Base-by-base conservation (phyloP, 2,113 vertebrate species). In the Peucedramus taeniatus region DNA sequence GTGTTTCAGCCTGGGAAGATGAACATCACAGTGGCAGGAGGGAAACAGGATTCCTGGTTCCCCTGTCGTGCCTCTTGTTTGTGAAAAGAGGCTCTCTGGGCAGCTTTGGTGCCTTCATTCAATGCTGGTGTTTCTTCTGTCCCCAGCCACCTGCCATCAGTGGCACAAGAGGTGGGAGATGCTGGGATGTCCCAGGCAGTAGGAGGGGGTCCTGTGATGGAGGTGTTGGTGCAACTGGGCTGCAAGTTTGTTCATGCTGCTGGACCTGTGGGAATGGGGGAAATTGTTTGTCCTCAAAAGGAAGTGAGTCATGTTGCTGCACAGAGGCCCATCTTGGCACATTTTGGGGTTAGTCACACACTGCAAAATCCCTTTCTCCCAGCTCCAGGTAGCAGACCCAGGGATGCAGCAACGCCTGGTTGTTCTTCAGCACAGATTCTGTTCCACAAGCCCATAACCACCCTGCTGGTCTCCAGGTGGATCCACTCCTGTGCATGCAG, bases 51-150 rank as follows among this genome's bases (percentile, higher is more conserved):
- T 33, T 33, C 17, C 23, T 7, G 2, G 3, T 39, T 35, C 17
- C 7, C 11, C 0, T 61, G 14, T 77, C 0, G 0, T 33, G 13
- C 13, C 23, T 21, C 11, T 63, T 42, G 33, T 9, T 68, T 40
- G 35, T 51, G 60, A 51, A 33, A 90, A 77, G 54, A n/a, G 51
- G 40, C 19, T 65, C 15, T 42, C 27, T 66, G 45, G 37, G 50
- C 18, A 53, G 45, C 18, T 77, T 49, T 77, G 15, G n/a, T 65
- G 50, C 28, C 6, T 35, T 57, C 66, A 7, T 35, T 57, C 66
- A 45, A 33, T 39, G 35, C 9, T 1, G 0, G 11, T n/a, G 11
- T 28, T 21, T 77, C 35, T 85, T 57, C 63, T 42, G n/a, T 10
- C 16, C 23, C 12, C 15, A 31, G 42, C 31, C 65, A 26, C 33